A percentile compares a stretch with the other conserved stretches of the same genome.
Evolutionary conservation across 2,888 invertebrate species (phyloP).

Genomic region (Pseudoips prasinana): DNA sequence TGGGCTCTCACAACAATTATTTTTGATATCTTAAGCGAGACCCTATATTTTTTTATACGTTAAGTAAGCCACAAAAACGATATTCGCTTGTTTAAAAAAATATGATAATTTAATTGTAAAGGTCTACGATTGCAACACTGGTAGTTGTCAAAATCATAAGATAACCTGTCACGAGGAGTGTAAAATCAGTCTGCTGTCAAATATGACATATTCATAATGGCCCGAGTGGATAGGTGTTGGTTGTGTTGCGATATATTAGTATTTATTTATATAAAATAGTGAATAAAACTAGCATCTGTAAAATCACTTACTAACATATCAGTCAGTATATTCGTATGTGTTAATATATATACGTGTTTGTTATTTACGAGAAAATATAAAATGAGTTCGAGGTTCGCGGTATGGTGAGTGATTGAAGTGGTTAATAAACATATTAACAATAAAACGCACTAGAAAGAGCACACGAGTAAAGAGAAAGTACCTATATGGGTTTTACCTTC

Average conservation of each 20-base stretch:
- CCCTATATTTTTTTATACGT: no score
- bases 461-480: no score
- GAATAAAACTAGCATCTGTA: constrained; percentile 2
- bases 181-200: background rate
- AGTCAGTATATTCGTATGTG: constrained; percentile 13
- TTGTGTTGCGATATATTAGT: constrained; percentile 5
- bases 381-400: constrained; percentile 22
- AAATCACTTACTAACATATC: constrained; percentile 19
- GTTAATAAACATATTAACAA: no score
- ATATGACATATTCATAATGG: constrained; percentile 13
- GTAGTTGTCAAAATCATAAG: constrained; percentile 21
- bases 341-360: constrained; percentile 8
- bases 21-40: no score
- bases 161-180: constrained; percentile 1
- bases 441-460: no score
- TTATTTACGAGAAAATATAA: constrained; percentile 2
- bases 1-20: no score
- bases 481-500: no score
- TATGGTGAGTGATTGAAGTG: constrained; percentile 22
- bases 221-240: constrained; percentile 6
- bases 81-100: no score
- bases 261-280: constrained; percentile 6
- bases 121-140: constrained; percentile 9
- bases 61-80: no score
- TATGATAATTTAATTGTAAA: no score